These are phyloP conservation scores for Drosophila neotestacea DNA, from an alignment of 2,888 invertebrate species.

Conservation along the genomic window DNA sequence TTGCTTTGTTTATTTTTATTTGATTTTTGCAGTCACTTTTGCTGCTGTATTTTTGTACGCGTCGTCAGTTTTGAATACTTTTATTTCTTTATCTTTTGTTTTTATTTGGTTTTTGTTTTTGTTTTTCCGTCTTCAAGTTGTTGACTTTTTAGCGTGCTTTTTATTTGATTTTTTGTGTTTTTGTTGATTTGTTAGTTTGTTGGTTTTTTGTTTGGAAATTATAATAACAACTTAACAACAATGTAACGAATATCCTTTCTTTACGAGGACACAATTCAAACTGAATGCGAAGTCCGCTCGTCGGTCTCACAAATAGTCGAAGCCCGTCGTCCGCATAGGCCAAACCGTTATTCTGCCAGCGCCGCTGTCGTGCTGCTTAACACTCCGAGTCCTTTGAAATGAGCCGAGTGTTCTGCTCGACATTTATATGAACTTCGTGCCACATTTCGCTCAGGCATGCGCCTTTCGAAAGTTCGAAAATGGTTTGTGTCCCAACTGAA, in stretches of 20 bases:
- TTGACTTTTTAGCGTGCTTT: slow-evolving; percentile 48
- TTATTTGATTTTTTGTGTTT: slow-evolving; percentile 49
- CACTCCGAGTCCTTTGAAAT: slow-evolving; percentile 56
- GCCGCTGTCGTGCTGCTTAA: slow-evolving; percentile 61
- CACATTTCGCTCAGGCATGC: slow-evolving; percentile 63
- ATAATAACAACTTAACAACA: slow-evolving; percentile 86
- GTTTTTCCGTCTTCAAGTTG: slow-evolving; percentile 56
- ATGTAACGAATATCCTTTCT: slow-evolving; percentile 86
- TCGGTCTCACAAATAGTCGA: slow-evolving; percentile 84
- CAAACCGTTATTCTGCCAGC: slow-evolving; percentile 76
- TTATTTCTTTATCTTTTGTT: slow-evolving; percentile 35
- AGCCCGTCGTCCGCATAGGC: slow-evolving; percentile 59
- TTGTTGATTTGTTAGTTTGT: slow-evolving; percentile 66
- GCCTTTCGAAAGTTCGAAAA: slow-evolving; percentile 33
- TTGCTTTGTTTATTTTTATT: slow-evolving; percentile 22
- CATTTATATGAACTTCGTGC: slow-evolving; percentile 29
- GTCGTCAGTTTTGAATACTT: slow-evolving; percentile 27
- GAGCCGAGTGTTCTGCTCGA: slow-evolving; percentile 38
- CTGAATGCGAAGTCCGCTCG: slow-evolving; percentile 84
- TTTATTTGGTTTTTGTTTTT: slow-evolving; percentile 36
- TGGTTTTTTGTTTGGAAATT: slow-evolving; percentile 80
- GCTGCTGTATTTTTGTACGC: slow-evolving; percentile 33
- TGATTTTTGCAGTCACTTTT: slow-evolving; percentile 22
- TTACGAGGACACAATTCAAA: slow-evolving; percentile 86
- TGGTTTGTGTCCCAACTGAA: slow-evolving; percentile 61